phyloP scores from a whole-genome alignment of 2,113 vertebrate genomes.

The Athene noctua region DNA sequence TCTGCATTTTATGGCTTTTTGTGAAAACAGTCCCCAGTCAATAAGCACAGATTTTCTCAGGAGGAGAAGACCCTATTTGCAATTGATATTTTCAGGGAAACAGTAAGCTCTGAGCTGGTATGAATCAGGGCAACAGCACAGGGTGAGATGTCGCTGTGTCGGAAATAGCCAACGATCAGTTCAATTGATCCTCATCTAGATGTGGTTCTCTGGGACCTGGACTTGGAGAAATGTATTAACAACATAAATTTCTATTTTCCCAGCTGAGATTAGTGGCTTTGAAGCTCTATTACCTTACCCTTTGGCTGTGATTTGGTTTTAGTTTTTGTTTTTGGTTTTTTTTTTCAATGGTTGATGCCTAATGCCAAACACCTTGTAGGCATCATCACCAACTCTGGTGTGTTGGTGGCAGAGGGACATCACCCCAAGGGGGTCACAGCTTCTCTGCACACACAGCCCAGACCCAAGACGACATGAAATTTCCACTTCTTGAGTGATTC shows the following conservation, averaged over 20 bases:
- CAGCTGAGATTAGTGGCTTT: not conserved
- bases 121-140: not conserved
- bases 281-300: not conserved
- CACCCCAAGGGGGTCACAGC: not conserved
- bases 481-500: not conserved
- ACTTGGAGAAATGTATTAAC: not conserved
- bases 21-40: not conserved
- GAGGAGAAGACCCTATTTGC: not conserved
- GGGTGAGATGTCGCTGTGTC: not conserved
- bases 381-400: not conserved
- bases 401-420: not conserved
- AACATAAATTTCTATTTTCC: not conserved
- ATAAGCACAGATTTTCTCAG: not conserved
- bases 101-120: not conserved
- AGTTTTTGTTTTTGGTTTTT: fast-evolving
- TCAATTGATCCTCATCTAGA: not conserved
- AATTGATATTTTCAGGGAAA: not conserved
- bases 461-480: not conserved
- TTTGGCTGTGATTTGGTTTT: not conserved
- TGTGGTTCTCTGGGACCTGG: not conserved
- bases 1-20: not conserved
- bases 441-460: not conserved
- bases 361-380: not conserved
- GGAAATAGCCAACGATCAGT: not conserved
- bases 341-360: not conserved